Evolutionary conservation across 2,113 vertebrate genomes (phyloP).

Genomic region (Piprites chloris): DNA sequence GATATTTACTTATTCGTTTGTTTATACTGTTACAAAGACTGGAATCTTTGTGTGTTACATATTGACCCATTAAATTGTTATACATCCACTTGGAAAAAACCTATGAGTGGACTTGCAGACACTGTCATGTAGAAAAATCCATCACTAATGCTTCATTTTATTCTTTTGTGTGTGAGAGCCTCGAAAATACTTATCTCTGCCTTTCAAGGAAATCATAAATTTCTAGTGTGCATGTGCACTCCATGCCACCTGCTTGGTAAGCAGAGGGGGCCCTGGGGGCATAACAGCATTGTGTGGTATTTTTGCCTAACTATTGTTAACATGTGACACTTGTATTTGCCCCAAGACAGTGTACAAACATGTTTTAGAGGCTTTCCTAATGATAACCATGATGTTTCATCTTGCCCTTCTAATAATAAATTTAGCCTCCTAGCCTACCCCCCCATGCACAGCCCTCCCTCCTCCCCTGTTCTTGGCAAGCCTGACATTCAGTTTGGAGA

Average conservation of each 20-base stretch:
- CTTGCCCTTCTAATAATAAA: conserved; percentile 62
- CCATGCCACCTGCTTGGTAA: neutral
- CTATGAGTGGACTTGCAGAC: neutral
- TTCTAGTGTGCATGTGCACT: neutral
- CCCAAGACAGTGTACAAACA: conserved; percentile 65
- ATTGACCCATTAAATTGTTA: neutral
- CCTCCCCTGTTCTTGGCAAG: conserved; percentile 18
- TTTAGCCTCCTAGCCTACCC: neutral
- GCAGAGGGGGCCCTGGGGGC: neutral
- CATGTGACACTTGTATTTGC: conserved; percentile 57
- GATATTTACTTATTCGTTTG: neutral
- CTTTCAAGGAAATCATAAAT: conserved; percentile 19
- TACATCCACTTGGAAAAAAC: neutral
- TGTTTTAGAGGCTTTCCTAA: conserved; percentile 58
- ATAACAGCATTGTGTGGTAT: neutral
- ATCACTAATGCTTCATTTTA: neutral
- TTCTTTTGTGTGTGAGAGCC: neutral
- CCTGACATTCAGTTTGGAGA: conserved; percentile 75
- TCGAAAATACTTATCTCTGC: neutral
- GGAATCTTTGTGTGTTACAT: neutral
- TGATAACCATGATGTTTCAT: conserved; percentile 64
- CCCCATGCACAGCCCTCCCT: neutral
- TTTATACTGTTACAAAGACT: neutral
- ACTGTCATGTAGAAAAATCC: neutral
- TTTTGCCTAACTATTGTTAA: conserved; percentile 63